phyloP scores from a whole-genome alignment of 64 coral and sea anemone species.

The Dendronephthya gigantea region DNA sequence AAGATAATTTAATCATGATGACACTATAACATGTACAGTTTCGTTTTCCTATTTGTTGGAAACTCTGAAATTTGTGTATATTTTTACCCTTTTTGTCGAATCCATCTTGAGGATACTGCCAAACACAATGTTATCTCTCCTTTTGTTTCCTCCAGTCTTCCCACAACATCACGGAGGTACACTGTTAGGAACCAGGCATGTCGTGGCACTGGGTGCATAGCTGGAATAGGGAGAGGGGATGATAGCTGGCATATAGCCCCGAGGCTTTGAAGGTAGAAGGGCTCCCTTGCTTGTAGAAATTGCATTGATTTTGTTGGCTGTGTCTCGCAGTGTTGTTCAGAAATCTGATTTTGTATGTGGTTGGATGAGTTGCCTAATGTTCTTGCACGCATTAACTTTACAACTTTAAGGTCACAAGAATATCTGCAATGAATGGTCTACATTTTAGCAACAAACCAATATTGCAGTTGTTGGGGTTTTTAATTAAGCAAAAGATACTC shows the following conservation, averaged over 20 bases:
- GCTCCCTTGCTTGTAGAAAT: neutral
- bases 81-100: conserved; percentile 8
- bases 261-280: neutral
- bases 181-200: neutral
- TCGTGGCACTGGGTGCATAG: neutral
- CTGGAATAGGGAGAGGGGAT: neutral
- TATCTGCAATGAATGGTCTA: neutral
- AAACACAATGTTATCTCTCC: neutral
- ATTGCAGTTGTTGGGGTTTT: neutral
- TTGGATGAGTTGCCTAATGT: neutral
- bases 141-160: neutral
- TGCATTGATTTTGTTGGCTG: neutral
- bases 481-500: neutral
- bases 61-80: neutral
- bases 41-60: neutral
- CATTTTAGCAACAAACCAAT: neutral
- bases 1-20: neutral
- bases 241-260: neutral
- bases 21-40: neutral
- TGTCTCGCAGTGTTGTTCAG: conserved; percentile 7
- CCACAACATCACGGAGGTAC: neutral
- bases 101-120: neutral
- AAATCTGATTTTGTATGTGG: neutral
- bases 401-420: neutral
- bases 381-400: neutral